phyloP scores from a whole-genome alignment of 2,797 vertebrate genomes.

The Microcaecilia unicolor region DNA sequence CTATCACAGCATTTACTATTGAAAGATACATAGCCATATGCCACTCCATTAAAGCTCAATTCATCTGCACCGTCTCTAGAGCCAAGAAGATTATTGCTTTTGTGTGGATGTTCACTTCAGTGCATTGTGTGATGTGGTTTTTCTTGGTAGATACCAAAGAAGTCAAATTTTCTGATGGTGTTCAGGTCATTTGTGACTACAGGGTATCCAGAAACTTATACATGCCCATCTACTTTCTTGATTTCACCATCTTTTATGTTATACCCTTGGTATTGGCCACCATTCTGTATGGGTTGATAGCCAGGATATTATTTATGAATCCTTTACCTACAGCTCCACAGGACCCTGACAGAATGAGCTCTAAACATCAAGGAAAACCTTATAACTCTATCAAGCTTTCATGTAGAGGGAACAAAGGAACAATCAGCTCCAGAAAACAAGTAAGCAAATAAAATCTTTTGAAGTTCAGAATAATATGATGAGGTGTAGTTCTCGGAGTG shows the following conservation, averaged over 20 bases:
- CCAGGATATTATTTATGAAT: conserved; percentile 65
- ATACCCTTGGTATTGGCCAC: conserved; percentile 63
- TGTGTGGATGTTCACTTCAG: conserved; percentile 72
- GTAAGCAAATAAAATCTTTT: conserved; percentile 43
- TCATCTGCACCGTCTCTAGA: conserved; percentile 71
- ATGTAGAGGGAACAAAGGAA: conserved; percentile 36
- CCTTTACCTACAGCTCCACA: conserved; percentile 53
- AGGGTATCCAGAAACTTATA: conserved; percentile 74
- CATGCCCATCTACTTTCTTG: conserved; percentile 81
- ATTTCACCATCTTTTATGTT: conserved; percentile 73
- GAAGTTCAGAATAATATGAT: no score
- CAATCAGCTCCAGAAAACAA: conserved; percentile 71
- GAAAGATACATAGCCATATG: conserved; percentile 83
- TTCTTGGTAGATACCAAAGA: conserved; percentile 77
- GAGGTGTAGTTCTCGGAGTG: no score
- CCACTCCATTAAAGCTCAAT: conserved; percentile 74
- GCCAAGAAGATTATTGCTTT: conserved; percentile 75
- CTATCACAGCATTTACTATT: conserved; percentile 75
- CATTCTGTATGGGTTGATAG: conserved; percentile 69
- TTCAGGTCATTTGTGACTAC: conserved; percentile 70
- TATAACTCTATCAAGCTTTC: conserved; percentile 26
- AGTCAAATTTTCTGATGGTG: conserved; percentile 60
- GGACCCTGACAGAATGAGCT: conserved; percentile 38
- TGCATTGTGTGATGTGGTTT: conserved; percentile 84
- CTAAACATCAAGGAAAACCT: conserved; percentile 52